Evolutionary conservation across 2,797 vertebrate species (phyloP), one percentile per base, ranked within the genome.

Genomic region (Morelia viridis): DNA sequence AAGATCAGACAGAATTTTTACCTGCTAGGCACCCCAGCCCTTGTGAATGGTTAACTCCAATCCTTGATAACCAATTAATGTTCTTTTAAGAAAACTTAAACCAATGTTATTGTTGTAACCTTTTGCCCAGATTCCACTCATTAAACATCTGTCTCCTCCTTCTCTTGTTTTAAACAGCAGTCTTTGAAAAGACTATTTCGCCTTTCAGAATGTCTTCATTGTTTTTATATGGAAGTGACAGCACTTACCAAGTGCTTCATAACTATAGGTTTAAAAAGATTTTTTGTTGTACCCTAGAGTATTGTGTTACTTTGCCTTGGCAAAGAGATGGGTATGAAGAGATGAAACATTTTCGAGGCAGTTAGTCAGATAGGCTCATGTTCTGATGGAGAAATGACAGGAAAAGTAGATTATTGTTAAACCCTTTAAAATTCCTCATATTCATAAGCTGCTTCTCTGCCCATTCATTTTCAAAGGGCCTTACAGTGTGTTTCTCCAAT

Each of bases 21-120:
- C 92, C 93, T 84, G 76, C 35, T 28, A 94, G 95, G 92, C 91
- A 93, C 50, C 57, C 88, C 89, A 94, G 89, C 87, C 26, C 91
- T 92, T 94, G 91, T 95, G 95, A 96, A 95, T 96, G 93, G 94
- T 95, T 97, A 97, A 97, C 96, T 94, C 92, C 93, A 94, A 95
- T 95, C 92, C 94, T 93, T 95, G 94, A 97, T 96, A 96, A 91
- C 93, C 61, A 91, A 80, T 76, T 88, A 60, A 94, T 62, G 87
- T 94, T 92, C 92, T 94, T 96, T 94, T 1, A 8, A 88, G 90
- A 46, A 95, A 95, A 94, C 92, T 94, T 93, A 89, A 95, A 91
- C 91, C 92, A 92, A 56, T 90, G 89, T 89, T 92, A 94, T 95
- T 94, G 89, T 93, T 94, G 94, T 96, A 96, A 97, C 96, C 97